Base-by-base conservation (phyloP, 1,140 invertebrate genomes). In the Vollenhovia emeryi region DNA sequence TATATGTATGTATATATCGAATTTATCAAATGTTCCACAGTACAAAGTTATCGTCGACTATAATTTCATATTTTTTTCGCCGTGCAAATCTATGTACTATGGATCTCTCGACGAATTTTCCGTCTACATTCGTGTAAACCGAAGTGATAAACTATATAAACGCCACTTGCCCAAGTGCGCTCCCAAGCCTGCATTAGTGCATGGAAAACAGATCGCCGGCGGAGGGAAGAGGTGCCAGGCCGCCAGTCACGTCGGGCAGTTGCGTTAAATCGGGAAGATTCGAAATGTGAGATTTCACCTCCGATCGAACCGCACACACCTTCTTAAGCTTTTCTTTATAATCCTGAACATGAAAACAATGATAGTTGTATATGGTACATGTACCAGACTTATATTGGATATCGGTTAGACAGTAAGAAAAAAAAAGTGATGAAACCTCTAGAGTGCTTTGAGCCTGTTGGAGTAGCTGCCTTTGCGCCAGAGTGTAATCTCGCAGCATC, bases 191-290 rank as follows among this genome's bases (percentile, higher is more conserved):
- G 69, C 66, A 86, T 90, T 94, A 95, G 86, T 95, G 94, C 90
- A 96, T 93, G 87, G 96, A 98, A 94, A 99, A 99, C 7, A 99
- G 96, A 95, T 99, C 98, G 1, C 98, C 98, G 59, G 98, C 98
- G 9, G 98, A 99, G 24, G 99, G 98, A 84, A 99, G 95, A 0
- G 99, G 98, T 13, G 98, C 98, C 18, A 99, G 93, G 2, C 98
- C 98, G 52, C 98, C 98, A 3, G 98, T 98, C 0, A 99, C 98
- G 91, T 98, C 97, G 0, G 98, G 98, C 84, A 99, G 94, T 89
- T 98, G 97, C 1, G 97, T 98, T 57, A 99, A 95, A 94, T 99
- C 98, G 0, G 98, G 98, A 86, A 99, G 95, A 95, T 98, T 99
- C 75, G 98, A 97, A 88, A 99, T 96, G 94, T 99, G 98, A 48